Percentiles rank a stretch among this genome's conserved stretches.
Evolutionary conservation across 2,113 vertebrate genomes (phyloP).

Genomic region (Theristicus caerulescens): DNA sequence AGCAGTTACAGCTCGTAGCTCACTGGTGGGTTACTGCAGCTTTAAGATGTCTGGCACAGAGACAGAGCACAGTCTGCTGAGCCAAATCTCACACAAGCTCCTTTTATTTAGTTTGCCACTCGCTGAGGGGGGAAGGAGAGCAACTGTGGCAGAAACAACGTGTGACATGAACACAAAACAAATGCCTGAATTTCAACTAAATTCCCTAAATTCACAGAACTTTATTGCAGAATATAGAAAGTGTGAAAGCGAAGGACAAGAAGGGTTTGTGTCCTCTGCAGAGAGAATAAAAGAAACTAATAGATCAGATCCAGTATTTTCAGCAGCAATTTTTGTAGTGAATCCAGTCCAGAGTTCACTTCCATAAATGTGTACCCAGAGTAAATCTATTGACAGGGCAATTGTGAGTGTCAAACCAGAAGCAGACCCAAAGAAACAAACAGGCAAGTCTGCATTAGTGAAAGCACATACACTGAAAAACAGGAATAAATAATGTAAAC

Average conservation of each 20-base stretch:
- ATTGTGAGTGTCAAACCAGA: neutral
- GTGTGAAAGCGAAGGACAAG: neutral
- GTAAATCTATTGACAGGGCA: neutral
- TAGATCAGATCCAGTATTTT: neutral
- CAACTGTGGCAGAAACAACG: constrained; percentile 47
- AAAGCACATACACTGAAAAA: neutral
- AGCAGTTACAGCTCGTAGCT: neutral
- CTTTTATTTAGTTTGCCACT: constrained; percentile 33
- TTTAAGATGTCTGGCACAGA: constrained; percentile 31
- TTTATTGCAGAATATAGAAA: neutral
- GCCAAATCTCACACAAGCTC: constrained; percentile 50
- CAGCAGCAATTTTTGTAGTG: neutral
- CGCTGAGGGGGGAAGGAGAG: constrained; percentile 14
- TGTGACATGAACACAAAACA: constrained; percentile 56
- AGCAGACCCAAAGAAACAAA: neutral
- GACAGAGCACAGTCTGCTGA: neutral
- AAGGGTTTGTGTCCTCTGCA: neutral
- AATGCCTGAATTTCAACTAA: constrained; percentile 5
- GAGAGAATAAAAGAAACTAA: neutral
- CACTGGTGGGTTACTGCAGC: neutral
- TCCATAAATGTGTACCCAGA: neutral
- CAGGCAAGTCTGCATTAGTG: accelerated
- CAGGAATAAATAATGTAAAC: neutral
- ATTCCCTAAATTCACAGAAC: neutral
- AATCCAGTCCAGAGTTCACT: neutral